phyloP scores from a whole-genome alignment of 1,140 invertebrate species.

The Drosophila pruinosa region DNA sequence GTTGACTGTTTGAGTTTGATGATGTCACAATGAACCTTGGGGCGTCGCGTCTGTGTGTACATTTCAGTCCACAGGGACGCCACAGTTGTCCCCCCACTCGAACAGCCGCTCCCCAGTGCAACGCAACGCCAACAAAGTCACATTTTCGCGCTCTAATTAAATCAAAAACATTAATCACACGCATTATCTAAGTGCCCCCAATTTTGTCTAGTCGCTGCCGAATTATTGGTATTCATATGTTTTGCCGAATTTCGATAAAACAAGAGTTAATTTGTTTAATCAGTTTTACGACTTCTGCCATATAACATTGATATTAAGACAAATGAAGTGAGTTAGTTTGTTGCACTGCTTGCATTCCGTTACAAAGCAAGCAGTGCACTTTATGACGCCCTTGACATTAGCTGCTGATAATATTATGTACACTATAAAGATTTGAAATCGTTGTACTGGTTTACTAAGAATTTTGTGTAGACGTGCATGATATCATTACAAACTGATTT shows the following conservation, averaged over 20 bases:
- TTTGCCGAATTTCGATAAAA: constrained; percentile 47
- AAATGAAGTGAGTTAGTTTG: not conserved
- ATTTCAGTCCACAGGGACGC: constrained; percentile 32
- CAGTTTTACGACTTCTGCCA: constrained; percentile 10
- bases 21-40: constrained; percentile 73
- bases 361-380: not conserved
- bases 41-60: constrained; percentile 43
- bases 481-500: not conserved
- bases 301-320: not conserved
- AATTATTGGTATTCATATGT: constrained; percentile 43
- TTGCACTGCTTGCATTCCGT: not conserved
- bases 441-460: no score
- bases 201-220: constrained; percentile 29
- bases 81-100: constrained; percentile 2
- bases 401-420: not conserved
- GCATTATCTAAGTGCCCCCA: constrained; percentile 57
- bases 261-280: constrained; percentile 57
- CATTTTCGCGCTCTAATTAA: constrained; percentile 54
- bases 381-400: not conserved
- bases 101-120: constrained; percentile 23
- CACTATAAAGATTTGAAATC: no score
- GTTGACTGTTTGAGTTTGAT: constrained; percentile 66
- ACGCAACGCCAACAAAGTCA: constrained; percentile 21
- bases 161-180: constrained; percentile 68
- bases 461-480: no score